A percentile compares a stretch with the other conserved stretches of the same genome.
These are phyloP conservation scores for Nephrotoma flavescens DNA, from an alignment of 2,888 invertebrate species.

Conservation along the genomic window DNA sequence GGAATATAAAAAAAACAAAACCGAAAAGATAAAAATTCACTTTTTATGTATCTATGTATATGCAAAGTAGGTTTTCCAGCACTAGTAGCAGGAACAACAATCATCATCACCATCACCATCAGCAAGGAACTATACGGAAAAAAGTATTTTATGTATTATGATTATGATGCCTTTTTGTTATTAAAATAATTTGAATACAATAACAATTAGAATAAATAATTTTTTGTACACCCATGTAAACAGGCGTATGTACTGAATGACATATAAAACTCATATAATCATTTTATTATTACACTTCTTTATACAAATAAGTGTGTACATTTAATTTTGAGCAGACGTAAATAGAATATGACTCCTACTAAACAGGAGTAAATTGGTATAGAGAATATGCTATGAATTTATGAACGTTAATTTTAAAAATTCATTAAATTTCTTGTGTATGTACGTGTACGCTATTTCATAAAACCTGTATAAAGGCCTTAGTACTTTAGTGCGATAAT, in stretches of 20 bases:
- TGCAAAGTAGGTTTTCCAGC: background rate
- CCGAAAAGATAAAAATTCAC: background rate
- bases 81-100: background rate
- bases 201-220: background rate
- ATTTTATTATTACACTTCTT: background rate
- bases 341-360: background rate
- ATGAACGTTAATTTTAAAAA: background rate
- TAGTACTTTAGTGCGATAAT: background rate
- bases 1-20: background rate
- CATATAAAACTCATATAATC: background rate
- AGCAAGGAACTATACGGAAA: background rate
- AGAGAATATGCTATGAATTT: background rate
- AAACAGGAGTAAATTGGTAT: background rate
- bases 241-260: background rate
- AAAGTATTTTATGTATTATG: background rate
- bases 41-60: background rate
- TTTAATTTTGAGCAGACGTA: background rate
- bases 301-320: background rate
- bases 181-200: background rate
- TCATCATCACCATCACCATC: background rate
- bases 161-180: background rate
- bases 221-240: background rate
- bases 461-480: background rate
- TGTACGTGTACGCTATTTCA: background rate
- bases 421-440: background rate